These are phyloP conservation scores for Beroe forskalii DNA, from an alignment of 37 sponge, comb jelly and placozoan species.

Conservation along the genomic window DNA sequence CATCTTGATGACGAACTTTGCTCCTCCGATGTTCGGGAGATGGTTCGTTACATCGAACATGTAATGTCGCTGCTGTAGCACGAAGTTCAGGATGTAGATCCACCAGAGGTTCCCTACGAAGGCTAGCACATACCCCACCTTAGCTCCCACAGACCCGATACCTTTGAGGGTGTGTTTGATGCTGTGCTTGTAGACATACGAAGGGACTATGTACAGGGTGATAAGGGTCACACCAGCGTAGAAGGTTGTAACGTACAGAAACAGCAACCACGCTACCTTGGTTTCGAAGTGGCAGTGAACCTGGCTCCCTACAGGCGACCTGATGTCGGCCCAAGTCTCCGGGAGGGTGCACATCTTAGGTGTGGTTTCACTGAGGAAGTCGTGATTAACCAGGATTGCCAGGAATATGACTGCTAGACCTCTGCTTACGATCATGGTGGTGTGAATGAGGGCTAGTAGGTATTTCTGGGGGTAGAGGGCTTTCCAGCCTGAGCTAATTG, in stretches of 20 bases:
- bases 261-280: background rate
- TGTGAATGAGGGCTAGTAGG: background rate
- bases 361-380: background rate
- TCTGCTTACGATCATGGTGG: background rate
- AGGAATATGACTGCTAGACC: background rate
- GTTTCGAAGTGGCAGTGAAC: background rate
- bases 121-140: background rate
- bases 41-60: slow-evolving; percentile 1
- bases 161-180: background rate
- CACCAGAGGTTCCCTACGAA: background rate
- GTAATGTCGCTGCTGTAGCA: background rate
- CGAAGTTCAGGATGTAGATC: slow-evolving; percentile 12
- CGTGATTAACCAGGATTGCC: background rate
- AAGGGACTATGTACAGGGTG: background rate
- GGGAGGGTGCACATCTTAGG: background rate
- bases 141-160: background rate
- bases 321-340: background rate
- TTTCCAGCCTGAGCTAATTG: background rate
- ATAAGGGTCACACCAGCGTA: background rate
- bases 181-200: slow-evolving; percentile 20
- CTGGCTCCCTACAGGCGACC: background rate
- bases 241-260: background rate
- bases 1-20: background rate
- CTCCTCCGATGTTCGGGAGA: background rate
- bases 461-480: slow-evolving; percentile 5